A percentile compares a stretch with the other conserved stretches of the same genome.
phyloP scores from a whole-genome alignment of 2,113 vertebrate species.

The Kryptolebias marmoratus region DNA sequence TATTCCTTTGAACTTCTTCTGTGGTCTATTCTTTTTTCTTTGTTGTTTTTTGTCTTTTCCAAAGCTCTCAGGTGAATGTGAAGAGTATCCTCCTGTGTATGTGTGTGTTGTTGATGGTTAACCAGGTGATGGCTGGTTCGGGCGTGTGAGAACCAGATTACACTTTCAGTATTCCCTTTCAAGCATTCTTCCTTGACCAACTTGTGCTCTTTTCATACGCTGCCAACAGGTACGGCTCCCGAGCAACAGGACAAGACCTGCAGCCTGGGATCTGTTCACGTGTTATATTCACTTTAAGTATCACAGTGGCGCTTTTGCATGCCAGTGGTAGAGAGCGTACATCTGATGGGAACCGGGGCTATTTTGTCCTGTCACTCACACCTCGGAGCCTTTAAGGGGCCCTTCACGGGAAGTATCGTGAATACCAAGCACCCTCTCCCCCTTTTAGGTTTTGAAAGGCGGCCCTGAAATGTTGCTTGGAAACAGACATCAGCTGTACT shows the following conservation, averaged over 20 bases:
- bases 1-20: slow-evolving; percentile 65
- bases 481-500: slow-evolving; percentile 1
- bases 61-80: slow-evolving; percentile 52
- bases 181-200: slow-evolving; percentile 51
- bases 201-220: slow-evolving; percentile 33
- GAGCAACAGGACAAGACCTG: slow-evolving; percentile 21
- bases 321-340: slow-evolving; percentile 45
- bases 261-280: slow-evolving; percentile 25
- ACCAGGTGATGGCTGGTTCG: slow-evolving; percentile 19
- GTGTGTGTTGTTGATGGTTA: slow-evolving; percentile 16
- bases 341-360: slow-evolving; percentile 28
- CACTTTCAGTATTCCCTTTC: slow-evolving; percentile 29
- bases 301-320: slow-evolving; percentile 29
- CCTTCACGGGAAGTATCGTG: slow-evolving; percentile 3
- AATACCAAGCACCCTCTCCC: slow-evolving; percentile 33
- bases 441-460: slow-evolving; percentile 15
- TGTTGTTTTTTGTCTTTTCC: slow-evolving; percentile 53
- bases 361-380: slow-evolving; percentile 49
- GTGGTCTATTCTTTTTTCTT: background rate
- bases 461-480: slow-evolving; percentile 4
- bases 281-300: slow-evolving; percentile 26
- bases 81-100: slow-evolving; percentile 36
- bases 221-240: slow-evolving; percentile 18
- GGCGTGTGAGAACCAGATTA: slow-evolving; percentile 18
- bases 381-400: slow-evolving; percentile 30